These are phyloP conservation scores for Sphenodon punctatus DNA, from an alignment of 2,797 vertebrate species.

Conservation along the genomic window DNA sequence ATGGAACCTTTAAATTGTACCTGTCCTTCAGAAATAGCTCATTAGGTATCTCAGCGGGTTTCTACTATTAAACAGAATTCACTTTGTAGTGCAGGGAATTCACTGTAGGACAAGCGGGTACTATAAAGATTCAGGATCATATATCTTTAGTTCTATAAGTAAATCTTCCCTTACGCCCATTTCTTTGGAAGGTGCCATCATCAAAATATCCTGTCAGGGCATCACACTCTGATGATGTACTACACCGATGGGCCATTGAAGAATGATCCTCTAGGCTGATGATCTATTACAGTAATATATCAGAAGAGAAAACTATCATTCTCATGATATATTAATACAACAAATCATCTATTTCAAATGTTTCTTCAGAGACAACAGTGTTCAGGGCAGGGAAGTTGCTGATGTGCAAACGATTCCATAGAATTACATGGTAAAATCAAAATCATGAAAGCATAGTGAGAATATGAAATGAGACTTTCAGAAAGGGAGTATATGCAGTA, in stretches of 20 bases:
- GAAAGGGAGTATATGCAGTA: too few species aligned
- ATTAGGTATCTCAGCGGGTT: neutral
- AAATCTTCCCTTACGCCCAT: neutral
- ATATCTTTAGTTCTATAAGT: neutral
- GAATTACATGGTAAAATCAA: neutral
- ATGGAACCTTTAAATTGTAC: neutral
- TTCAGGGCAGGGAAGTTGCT: neutral
- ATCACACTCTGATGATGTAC: neutral
- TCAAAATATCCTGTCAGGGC: neutral
- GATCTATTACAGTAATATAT: conserved; percentile 16
- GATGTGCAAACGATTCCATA: neutral
- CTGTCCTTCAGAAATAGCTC: neutral
- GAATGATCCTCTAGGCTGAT: neutral
- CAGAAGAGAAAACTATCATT: neutral
- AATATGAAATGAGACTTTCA: neutral
- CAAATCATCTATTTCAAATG: neutral
- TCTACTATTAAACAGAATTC: neutral
- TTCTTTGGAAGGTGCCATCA: neutral
- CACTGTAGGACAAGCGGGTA: neutral
- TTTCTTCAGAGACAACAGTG: neutral
- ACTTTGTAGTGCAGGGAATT: neutral
- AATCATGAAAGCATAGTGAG: neutral
- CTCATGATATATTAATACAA: neutral
- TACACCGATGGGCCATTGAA: neutral
- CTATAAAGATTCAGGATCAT: neutral